A percentile compares a stretch with the other conserved stretches of the same genome.
Evolutionary conservation across 2,113 vertebrate genomes (phyloP).

Genomic region (Zootoca vivipara): DNA sequence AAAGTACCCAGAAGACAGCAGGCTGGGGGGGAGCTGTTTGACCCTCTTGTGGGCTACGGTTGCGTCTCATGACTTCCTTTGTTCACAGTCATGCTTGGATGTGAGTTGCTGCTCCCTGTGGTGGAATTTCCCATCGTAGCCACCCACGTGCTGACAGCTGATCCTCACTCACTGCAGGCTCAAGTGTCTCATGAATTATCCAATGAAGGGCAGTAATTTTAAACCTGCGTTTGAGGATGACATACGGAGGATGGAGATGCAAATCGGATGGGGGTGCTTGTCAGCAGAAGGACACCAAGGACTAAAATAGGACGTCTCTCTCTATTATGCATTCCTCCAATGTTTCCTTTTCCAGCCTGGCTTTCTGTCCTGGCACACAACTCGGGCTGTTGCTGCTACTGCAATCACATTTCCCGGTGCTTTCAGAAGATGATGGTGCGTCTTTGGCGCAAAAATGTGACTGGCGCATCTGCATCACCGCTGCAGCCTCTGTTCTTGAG

Average conservation of each 20-base stretch:
- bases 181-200: constrained; percentile 18
- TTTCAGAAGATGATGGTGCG: neutral
- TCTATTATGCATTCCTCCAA: accelerated
- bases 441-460: neutral
- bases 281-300: accelerated
- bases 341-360: too few relatives aligned
- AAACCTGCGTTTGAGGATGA: neutral
- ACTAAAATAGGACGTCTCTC: neutral
- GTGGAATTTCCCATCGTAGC: constrained; percentile 6
- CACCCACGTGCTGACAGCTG: neutral
- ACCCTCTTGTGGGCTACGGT: neutral
- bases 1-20: neutral
- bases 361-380: neutral
- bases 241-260: neutral
- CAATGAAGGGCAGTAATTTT: neutral
- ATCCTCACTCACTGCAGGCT: neutral
- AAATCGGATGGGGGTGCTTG: neutral
- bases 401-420: neutral
- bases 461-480: neutral
- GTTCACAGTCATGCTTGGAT: neutral
- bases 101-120: neutral
- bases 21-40: neutral
- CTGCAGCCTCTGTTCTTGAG: neutral
- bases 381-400: neutral
- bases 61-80: neutral